These are phyloP conservation scores for Sminthopsis crassicaudata DNA, from an alignment of 2,113 vertebrate genomes.

Conservation along the genomic window DNA sequence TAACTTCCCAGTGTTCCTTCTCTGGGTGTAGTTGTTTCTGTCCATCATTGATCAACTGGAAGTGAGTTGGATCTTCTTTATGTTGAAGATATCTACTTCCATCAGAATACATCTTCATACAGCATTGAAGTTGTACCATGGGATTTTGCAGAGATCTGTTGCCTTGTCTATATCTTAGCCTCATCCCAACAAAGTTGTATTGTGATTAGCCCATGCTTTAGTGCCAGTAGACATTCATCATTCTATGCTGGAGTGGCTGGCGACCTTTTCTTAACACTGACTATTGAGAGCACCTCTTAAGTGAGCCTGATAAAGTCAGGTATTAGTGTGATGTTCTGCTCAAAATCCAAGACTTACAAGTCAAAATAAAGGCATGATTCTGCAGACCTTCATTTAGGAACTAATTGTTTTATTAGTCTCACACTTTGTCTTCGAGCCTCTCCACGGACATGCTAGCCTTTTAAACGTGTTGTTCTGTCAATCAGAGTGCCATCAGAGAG, in stretches of 20 bases:
- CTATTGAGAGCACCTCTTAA: not conserved
- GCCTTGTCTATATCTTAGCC: not conserved
- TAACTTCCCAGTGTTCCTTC: no score
- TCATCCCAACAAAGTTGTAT: not conserved
- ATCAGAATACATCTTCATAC: no score
- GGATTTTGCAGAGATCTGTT: not conserved
- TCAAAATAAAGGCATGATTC: not conserved
- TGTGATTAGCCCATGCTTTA: not conserved
- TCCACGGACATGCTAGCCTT: not conserved
- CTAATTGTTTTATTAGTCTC: not conserved
- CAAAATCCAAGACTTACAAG: not conserved
- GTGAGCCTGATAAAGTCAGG: not conserved
- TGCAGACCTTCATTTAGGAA: not conserved
- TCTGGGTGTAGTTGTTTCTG: no score
- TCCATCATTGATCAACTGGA: no score
- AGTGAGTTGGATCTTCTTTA: no score
- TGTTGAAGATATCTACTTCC: no score
- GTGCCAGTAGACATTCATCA: not conserved
- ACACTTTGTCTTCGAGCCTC: not conserved
- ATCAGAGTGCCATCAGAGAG: not conserved
- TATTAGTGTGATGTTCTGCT: not conserved
- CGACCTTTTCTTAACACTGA: not conserved
- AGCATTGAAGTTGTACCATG: no score
- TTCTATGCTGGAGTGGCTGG: not conserved
- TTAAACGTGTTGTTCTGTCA: not conserved